Evolutionary conservation across 2,888 invertebrate genomes (phyloP).

Genomic region (Griposia aprilina): DNA sequence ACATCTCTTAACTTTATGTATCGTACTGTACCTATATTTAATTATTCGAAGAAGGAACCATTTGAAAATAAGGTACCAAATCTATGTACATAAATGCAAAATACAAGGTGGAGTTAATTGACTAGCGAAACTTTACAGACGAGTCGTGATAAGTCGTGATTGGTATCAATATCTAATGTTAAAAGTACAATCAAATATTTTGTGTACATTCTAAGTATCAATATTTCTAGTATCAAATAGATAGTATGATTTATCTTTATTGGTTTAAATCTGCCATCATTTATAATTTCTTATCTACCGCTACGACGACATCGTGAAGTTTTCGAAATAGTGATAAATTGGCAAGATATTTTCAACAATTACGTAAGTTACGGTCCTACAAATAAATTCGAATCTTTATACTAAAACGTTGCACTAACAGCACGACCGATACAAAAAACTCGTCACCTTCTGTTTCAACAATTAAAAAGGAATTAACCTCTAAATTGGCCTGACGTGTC

Average conservation of each 20-base stretch:
- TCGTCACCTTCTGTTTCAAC: constrained; percentile 21
- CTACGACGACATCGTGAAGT: constrained; percentile 16
- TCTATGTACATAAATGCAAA: neutral
- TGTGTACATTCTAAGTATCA: neutral
- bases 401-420: neutral
- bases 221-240: constrained; percentile 8
- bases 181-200: constrained; percentile 2
- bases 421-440: neutral
- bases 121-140: neutral
- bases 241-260: constrained; percentile 25
- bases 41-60: neutral
- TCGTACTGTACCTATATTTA: neutral
- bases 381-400: neutral
- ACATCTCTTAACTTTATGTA: neutral
- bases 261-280: constrained; percentile 34
- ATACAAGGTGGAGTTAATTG: neutral
- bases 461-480: constrained; percentile 56
- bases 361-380: neutral
- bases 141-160: no score
- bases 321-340: constrained; percentile 38
- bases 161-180: neutral
- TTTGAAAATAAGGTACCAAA: neutral
- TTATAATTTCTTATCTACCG: constrained; percentile 45
- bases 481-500: constrained; percentile 61
- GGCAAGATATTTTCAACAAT: constrained; percentile 12